phyloP scores from a whole-genome alignment of 1,140 invertebrate species.

The Zaprionus nigranus region DNA sequence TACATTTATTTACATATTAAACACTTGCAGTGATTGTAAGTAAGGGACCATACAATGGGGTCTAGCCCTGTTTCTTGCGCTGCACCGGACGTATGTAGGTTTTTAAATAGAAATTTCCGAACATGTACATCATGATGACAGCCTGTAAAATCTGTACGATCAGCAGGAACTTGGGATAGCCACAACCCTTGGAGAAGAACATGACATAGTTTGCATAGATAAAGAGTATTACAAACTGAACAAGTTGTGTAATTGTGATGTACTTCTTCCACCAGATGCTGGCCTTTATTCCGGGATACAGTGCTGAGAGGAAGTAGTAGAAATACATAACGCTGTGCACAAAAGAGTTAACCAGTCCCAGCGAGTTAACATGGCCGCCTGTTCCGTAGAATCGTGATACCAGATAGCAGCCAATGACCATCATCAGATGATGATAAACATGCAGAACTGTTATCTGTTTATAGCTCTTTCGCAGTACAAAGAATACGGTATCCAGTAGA shows the following conservation, averaged over 20 bases:
- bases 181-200: conserved; percentile 89
- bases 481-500: conserved; percentile 91
- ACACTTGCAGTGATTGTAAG: not conserved
- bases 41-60: not conserved
- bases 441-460: conserved; percentile 93
- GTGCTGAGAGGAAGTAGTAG: conserved; percentile 90
- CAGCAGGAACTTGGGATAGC: conserved; percentile 87
- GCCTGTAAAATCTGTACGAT: conserved; percentile 87
- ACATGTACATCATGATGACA: conserved; percentile 90
- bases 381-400: conserved; percentile 62
- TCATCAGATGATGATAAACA: conserved; percentile 92
- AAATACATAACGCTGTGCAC: conserved; percentile 93
- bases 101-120: conserved; percentile 90
- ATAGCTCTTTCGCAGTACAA: conserved; percentile 93
- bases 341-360: conserved; percentile 90
- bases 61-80: not conserved
- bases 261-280: conserved; percentile 94
- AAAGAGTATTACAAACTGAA: conserved; percentile 90
- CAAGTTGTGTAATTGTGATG: conserved; percentile 91
- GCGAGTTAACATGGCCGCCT: conserved; percentile 89
- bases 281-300: conserved; percentile 87
- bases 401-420: conserved; percentile 28
- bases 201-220: conserved; percentile 87
- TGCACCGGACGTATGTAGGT: conserved; percentile 67
- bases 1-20: conserved; percentile 34